phyloP scores from a whole-genome alignment of 1,140 invertebrate species.

The Bombus terrestris region DNA sequence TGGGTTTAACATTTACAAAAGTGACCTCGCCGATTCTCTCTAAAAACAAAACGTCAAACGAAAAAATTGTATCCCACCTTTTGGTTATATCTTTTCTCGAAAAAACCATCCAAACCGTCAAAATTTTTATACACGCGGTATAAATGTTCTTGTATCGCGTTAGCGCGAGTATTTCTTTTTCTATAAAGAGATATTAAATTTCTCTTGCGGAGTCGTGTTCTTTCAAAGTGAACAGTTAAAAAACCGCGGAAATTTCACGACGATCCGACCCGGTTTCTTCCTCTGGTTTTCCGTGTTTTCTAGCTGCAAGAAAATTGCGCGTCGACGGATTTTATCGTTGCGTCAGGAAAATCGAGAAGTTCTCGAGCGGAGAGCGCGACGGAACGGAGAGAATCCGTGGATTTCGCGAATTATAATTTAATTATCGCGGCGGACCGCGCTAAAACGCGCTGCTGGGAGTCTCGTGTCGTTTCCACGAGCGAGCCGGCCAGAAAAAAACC shows the following conservation, averaged over 20 bases:
- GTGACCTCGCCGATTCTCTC: not conserved
- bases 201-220: not conserved
- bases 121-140: not conserved
- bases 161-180: not conserved
- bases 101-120: not conserved
- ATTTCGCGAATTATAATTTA: conserved; percentile 45
- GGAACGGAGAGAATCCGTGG: conserved; percentile 19
- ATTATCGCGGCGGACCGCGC: conserved; percentile 23
- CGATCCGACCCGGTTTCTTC: not conserved
- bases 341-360: conserved; percentile 15
- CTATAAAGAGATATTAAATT: not conserved
- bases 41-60: not conserved
- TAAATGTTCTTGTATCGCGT: not conserved
- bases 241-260: not conserved
- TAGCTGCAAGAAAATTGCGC: conserved; percentile 1
- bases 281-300: too few species aligned
- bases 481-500: not conserved
- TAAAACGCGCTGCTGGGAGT: not conserved
- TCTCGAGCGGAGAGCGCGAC: not conserved
- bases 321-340: conserved; percentile 28
- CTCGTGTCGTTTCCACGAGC: conserved; percentile 3
- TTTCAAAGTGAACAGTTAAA: not conserved
- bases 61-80: not conserved
- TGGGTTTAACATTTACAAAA: not conserved
- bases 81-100: not conserved